Evolutionary conservation across 2,888 invertebrate genomes (phyloP), one percentile per base, ranked within the genome.

Genomic region (Scaptodrosophila latifasciaeformis): DNA sequence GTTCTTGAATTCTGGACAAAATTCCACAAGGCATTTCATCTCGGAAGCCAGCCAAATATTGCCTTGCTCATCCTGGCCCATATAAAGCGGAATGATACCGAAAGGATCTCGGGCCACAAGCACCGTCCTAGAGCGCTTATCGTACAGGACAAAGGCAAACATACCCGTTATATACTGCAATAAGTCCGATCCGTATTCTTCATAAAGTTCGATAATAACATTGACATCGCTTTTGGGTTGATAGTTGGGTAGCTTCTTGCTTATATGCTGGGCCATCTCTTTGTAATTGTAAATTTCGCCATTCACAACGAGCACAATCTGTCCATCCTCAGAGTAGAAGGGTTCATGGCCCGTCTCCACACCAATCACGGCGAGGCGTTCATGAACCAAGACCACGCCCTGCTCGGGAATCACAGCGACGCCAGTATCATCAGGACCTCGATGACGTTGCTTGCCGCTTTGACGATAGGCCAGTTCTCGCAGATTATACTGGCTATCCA

Each of bases 241-340:
- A 53, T 85, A 85, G 9, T 66, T 72, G 1, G 67, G 68, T 7
- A 74, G 42, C n/a, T 66, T 66, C 27, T 81, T 68, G 3, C 67
- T 75, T 21, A 85, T 82, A 52, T 70, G 69, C 7, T 60, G 55
- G 2, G 80, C 49, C 13, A 81, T 56, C 37, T 85, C 74, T 37
- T 77, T 34, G 30, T 84, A 85, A 54, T 85, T 85, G 62, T 85
- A 85, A 17, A 85, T 84, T 58, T 85, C 85, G 1, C 83, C 85
- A 48, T 84, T 85, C 40, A 78, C 84, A 10, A 84, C 75, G 24
- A 85, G 40, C 6, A 70, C 49, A n/a, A 85, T 50, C 12, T 70
- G 68, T 2, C 70, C 83, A 48, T 84, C 80, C 13, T 62, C 49
- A 0, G 84, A 84, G 44, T 59, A 62, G 2, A 85, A 62, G 1